Base-by-base conservation (phyloP, 2,888 invertebrate species). In the Autographa pulchrina region DNA sequence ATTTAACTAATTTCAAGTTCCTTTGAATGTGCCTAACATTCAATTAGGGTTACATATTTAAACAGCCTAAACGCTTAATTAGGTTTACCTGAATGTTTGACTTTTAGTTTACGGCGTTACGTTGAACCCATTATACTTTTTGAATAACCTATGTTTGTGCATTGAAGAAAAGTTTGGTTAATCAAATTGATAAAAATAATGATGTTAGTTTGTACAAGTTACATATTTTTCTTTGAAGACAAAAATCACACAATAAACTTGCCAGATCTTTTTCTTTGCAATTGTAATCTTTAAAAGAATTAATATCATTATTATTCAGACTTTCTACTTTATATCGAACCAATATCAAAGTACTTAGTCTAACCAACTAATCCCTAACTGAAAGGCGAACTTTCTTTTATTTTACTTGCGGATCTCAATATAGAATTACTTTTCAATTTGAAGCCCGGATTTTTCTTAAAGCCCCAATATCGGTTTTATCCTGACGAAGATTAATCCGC, bases 381-480 rank as follows among this genome's bases (percentile, higher is more conserved):
- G 4, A 43, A 20, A 32, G 13, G 54, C 25, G 54, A 25, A 56
- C 32, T 38, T 48, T 11, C 20, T 68, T 48, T 43, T 35, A n/a
- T 13, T 52, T 20, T 9, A 35, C 11, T 70, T 62, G 32, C 38
- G 20, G 3, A 65, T 56, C 54, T 56, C 54, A 60, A 66, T 48
- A 2, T 80, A 52, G 54, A 66, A 70, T 70, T 76, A 65, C 58
- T 43, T 80, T 80, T 80, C 65, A 71, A 71, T 71, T 76, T 65
- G 25, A 58, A 63, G 43, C 32, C 32, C 18, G 48, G 59, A 80
- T 70, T 77, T 77, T 52, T 70, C 62, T 67, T 65, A 58, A 41
- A 72, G 61, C 60, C 52, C 62, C 38, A 67, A 75, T 73, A 77
- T 80, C 75, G 62, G 70, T 48, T 58, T 72, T 71, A 70, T 69